Conservation (phyloP, 2,888 invertebrate species). For the Drosophila algonquin region DNA sequence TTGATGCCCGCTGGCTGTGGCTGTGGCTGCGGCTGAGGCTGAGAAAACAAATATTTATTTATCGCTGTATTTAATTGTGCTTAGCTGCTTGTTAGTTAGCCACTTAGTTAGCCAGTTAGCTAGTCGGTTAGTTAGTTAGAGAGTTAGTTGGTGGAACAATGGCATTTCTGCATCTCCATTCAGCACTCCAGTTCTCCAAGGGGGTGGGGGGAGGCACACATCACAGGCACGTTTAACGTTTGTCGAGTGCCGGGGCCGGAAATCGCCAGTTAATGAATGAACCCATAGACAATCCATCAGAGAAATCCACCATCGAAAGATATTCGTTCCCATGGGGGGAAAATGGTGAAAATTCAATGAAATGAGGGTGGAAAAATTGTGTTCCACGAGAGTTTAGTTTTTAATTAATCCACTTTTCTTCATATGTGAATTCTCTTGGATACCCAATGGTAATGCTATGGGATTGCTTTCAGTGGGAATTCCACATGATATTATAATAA, state of each 20-base stretch:
- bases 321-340: not conserved
- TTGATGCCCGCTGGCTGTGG: slow-evolving; percentile 40
- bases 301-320: slow-evolving; percentile 3
- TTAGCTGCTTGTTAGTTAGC: slow-evolving; percentile 25
- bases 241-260: slow-evolving; percentile 46
- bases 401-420: too few species aligned
- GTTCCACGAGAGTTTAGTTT: not conserved
- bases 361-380: slow-evolving; percentile 24
- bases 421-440: too few species aligned
- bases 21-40: not conserved
- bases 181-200: not conserved
- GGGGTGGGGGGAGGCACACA: slow-evolving; percentile 33
- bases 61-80: slow-evolving; percentile 41
- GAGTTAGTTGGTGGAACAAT: slow-evolving; percentile 46
- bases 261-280: slow-evolving; percentile 50
- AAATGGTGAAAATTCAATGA: slow-evolving; percentile 3
- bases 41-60: slow-evolving; percentile 49
- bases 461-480: too few species aligned
- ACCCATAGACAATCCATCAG: not conserved
- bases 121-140: slow-evolving; percentile 27
- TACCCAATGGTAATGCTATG: too few species aligned
- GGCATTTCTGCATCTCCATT: slow-evolving; percentile 54
- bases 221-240: slow-evolving; percentile 48
- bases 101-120: slow-evolving; percentile 17
- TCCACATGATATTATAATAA: too few species aligned